Conservation (phyloP, 2,113 vertebrate genomes). For the Clarias macrocephalus region DNA sequence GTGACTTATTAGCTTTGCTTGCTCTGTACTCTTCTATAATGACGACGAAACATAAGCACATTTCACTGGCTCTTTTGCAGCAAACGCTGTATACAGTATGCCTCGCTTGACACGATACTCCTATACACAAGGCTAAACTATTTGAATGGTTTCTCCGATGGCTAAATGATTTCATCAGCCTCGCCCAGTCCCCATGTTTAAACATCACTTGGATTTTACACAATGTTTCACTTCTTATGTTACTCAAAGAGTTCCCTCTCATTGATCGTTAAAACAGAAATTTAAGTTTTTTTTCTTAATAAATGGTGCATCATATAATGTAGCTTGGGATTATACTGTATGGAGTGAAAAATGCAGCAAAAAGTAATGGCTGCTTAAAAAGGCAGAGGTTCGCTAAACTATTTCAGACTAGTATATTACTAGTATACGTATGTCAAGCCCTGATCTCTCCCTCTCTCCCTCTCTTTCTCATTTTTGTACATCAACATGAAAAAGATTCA, state of each 20-base stretch:
- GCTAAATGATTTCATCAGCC: not conserved
- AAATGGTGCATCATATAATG: too few relatives aligned
- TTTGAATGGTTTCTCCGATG: not conserved
- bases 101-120: not conserved
- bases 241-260: not conserved
- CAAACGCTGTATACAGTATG: too few relatives aligned
- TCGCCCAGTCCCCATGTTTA: not conserved
- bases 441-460: not conserved
- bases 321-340: not conserved
- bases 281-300: not conserved
- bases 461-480: too few relatives aligned
- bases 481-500: slow-evolving; percentile 46
- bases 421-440: not conserved
- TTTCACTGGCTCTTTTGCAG: not conserved
- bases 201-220: not conserved
- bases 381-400: not conserved
- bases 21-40: slow-evolving; percentile 10
- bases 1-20: not conserved
- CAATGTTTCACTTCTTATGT: not conserved
- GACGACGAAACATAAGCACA: not conserved
- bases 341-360: not conserved
- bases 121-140: not conserved
- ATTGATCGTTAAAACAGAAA: not conserved
- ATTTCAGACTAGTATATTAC: not conserved
- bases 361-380: not conserved